These are phyloP conservation scores for Sebastes matsubarae DNA, from an alignment of 2,797 vertebrate genomes.

Conservation along the genomic window DNA sequence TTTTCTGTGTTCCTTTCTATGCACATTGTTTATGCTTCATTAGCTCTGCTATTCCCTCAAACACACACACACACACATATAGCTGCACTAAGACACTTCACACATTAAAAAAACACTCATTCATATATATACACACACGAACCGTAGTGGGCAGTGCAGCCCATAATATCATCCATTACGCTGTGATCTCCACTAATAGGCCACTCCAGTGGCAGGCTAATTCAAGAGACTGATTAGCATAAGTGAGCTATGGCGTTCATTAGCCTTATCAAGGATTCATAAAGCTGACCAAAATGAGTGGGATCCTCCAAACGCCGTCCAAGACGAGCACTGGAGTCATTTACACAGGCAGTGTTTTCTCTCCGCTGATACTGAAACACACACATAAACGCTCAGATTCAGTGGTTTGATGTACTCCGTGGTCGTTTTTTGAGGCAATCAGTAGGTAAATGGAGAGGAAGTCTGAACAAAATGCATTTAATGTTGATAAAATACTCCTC, in stretches of 20 bases:
- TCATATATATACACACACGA: background rate
- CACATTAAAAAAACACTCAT: background rate
- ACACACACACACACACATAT: background rate
- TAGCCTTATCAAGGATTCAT: conserved; percentile 62
- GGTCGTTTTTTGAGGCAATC: background rate
- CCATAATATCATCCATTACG: conserved; percentile 48
- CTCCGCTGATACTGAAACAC: background rate
- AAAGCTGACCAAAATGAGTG: conserved; percentile 46
- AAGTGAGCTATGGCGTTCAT: conserved; percentile 69
- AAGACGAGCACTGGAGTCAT: conserved; percentile 4
- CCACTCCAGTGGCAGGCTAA: conserved; percentile 45
- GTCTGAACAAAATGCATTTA: background rate
- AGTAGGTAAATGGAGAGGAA: background rate
- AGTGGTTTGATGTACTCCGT: background rate
- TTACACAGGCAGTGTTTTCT: conserved; percentile 14
- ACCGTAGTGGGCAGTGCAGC: background rate
- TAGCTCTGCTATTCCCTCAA: background rate
- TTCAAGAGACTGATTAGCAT: conserved; percentile 65
- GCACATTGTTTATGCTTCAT: background rate
- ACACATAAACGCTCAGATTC: background rate
- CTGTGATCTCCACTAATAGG: conserved; percentile 53
- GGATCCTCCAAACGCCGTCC: conserved; percentile 10
- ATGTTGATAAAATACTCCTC: background rate
- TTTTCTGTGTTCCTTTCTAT: background rate
- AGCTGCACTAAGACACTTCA: background rate